Evolutionary conservation across 2,113 vertebrate genomes (phyloP).

Genomic region (Dipodomys ordii): DNA sequence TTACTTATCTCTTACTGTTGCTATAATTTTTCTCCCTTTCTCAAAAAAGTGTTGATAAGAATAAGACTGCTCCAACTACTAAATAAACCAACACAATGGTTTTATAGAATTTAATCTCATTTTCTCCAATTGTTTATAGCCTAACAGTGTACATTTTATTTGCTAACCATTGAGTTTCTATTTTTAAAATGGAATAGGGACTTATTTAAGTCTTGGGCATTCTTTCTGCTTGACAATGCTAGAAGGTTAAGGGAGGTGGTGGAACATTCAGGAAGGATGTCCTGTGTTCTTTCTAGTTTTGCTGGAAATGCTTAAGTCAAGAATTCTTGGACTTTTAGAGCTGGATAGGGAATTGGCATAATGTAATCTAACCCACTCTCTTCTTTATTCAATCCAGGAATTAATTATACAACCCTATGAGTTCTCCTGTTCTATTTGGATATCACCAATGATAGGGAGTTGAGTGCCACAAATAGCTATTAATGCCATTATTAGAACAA

Average conservation of each 20-base stretch:
- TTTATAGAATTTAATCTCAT: background rate
- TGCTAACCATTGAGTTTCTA: conserved; percentile 4
- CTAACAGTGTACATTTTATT: conserved; percentile 16
- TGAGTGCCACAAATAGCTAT: background rate
- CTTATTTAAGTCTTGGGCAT: conserved; percentile 50
- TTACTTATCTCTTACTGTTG: conserved; percentile 39
- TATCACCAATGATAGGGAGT: background rate
- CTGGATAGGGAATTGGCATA: background rate
- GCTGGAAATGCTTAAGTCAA: background rate
- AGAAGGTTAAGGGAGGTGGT: background rate
- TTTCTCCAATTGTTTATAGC: conserved; percentile 1
- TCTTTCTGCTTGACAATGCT: conserved; percentile 38
- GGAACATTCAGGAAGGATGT: background rate
- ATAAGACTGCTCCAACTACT: background rate
- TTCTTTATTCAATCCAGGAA: background rate
- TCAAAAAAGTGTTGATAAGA: conserved; percentile 19
- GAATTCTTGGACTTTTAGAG: background rate
- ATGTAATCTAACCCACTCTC: background rate
- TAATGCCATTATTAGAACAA: background rate
- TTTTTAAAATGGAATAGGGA: conserved; percentile 56
- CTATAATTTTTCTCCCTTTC: conserved; percentile 26
- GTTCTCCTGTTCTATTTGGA: background rate
- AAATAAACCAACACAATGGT: background rate
- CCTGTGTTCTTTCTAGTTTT: background rate
- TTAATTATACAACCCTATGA: background rate